Conservation (phyloP, 2,888 invertebrate genomes). For the Nemotelus nigrinus region DNA sequence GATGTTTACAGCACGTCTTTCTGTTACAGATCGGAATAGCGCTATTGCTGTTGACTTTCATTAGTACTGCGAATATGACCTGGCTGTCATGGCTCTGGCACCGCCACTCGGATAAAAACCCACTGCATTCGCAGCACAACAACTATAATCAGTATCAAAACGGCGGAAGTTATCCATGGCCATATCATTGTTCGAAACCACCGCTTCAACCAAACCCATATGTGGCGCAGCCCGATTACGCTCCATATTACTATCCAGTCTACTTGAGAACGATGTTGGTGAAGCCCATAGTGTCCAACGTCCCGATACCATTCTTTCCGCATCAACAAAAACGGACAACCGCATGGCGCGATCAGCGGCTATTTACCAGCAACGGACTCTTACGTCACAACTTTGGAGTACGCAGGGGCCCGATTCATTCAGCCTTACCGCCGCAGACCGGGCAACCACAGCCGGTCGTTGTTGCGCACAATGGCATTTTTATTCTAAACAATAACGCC, state of each 20-base stretch:
- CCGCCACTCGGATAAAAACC: neutral
- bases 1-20: slow-evolving; percentile 8
- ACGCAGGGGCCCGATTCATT: neutral
- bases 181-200: slow-evolving; percentile 12
- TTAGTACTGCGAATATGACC: slow-evolving; percentile 4
- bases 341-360: slow-evolving; percentile 3
- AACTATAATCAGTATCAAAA: slow-evolving; percentile 6
- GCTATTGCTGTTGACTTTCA: slow-evolving; percentile 28
- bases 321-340: neutral
- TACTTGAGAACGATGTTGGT: neutral
- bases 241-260: neutral
- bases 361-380: neutral
- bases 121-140: neutral
- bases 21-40: slow-evolving; percentile 25
- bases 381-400: neutral
- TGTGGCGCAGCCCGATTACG: slow-evolving; percentile 16
- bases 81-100: slow-evolving; percentile 22
- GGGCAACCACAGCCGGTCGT: slow-evolving; percentile 9
- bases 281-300: neutral
- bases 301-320: slow-evolving; percentile 7
- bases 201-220: neutral
- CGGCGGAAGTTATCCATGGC: slow-evolving; percentile 31
- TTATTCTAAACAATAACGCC: slow-evolving; percentile 19
- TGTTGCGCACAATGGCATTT: slow-evolving; percentile 29
- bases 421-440: neutral